These are phyloP conservation scores for Aurelia sp. DNA, from an alignment of 30 jellyfish, hydroid and myxozoan genomes.

Conservation along the genomic window DNA sequence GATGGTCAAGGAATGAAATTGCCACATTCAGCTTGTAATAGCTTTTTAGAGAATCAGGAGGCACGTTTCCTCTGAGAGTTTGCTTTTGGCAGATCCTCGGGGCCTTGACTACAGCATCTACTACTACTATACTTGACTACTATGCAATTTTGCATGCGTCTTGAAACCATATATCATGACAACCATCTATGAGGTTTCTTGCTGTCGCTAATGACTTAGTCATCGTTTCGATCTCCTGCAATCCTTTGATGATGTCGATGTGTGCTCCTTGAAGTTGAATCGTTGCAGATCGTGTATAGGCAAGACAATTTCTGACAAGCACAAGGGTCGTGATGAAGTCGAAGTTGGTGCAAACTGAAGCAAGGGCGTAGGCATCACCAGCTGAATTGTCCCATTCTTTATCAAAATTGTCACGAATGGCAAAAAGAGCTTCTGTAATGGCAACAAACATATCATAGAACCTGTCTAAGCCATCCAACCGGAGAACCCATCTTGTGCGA, in stretches of 20 bases:
- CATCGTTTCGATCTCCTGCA: conserved; percentile 18
- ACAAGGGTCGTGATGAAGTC: conserved; percentile 8
- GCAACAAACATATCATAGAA: conserved; percentile 23
- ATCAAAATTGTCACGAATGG: conserved; percentile 17
- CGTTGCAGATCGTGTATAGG: conserved; percentile 26
- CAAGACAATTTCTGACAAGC: conserved; percentile 6
- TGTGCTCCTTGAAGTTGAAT: conserved; percentile 35
- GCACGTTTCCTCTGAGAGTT: background rate
- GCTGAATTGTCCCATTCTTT: background rate
- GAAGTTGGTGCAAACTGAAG: conserved; percentile 1
- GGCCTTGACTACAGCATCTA: conserved; percentile 6
- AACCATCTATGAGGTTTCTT: background rate
- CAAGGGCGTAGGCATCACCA: background rate
- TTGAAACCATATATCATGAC: conserved; percentile 1
- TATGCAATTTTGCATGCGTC: conserved; percentile 4
- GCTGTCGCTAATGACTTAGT: conserved; percentile 6
- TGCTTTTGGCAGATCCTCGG: conserved; percentile 7
- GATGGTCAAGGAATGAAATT: no score
- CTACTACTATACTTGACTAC: no score
- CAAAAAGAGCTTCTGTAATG: conserved; percentile 32
- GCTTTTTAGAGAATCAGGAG: no score
- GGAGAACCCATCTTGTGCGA: no score
- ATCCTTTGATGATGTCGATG: conserved; percentile 27
- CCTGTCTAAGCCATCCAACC: background rate
- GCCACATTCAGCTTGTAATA: no score